Evolutionary conservation across 2,797 vertebrate species (phyloP).

Genomic region (Poecilia gillii): DNA sequence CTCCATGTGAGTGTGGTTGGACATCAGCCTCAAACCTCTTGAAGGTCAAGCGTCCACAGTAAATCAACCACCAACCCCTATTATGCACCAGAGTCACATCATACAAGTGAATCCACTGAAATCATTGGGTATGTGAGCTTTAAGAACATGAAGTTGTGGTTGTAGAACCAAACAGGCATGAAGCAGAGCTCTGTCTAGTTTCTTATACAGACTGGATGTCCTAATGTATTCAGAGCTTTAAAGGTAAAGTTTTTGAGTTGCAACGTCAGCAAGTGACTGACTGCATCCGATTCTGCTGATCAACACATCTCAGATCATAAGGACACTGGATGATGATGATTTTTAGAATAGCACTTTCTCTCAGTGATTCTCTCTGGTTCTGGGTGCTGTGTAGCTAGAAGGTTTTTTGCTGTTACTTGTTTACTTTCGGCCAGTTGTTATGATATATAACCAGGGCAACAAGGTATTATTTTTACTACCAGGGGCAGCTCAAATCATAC

Average conservation of each 20-base stretch:
- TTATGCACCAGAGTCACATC: background rate
- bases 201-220: background rate
- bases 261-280: background rate
- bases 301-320: background rate
- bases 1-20: background rate
- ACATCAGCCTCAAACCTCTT: background rate
- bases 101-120: background rate
- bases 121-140: background rate
- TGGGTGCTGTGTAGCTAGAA: no score
- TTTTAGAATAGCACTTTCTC: background rate
- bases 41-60: background rate
- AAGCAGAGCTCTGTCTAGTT: background rate
- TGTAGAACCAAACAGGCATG: background rate
- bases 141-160: background rate
- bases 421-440: background rate
- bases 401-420: background rate
- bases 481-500: background rate
- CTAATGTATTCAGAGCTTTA: background rate
- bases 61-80: background rate
- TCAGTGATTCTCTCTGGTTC: no score
- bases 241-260: background rate
- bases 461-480: background rate
- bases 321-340: background rate
- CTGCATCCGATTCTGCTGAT: background rate
- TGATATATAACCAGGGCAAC: background rate